phyloP scores from a whole-genome alignment of 2,113 vertebrate species.

The Mastomys coucha region DNA sequence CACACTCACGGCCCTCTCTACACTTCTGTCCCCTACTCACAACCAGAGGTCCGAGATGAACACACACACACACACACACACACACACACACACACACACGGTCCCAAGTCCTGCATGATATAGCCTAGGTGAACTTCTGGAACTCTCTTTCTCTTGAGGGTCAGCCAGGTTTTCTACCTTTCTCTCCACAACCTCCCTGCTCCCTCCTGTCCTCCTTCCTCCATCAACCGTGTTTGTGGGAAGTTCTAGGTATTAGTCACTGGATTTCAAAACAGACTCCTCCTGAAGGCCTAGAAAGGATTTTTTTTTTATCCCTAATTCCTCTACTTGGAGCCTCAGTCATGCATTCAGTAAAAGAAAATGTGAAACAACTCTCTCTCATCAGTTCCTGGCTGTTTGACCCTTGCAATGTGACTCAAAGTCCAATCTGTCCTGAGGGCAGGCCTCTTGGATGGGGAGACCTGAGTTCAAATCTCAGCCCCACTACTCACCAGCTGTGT shows the following conservation, averaged over 20 bases:
- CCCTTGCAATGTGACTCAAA: background rate
- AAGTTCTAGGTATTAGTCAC: conserved; percentile 36
- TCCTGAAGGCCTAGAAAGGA: background rate
- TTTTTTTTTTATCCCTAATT: background rate
- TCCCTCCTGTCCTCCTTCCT: background rate
- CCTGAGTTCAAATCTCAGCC: background rate
- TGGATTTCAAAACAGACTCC: conserved; percentile 36
- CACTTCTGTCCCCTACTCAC: background rate
- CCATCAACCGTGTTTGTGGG: background rate
- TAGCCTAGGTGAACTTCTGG: background rate
- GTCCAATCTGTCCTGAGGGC: background rate
- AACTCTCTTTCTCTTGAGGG: background rate
- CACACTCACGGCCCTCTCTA: background rate
- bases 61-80: too few relatives aligned
- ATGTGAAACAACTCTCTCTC: accelerated
- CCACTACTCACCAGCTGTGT: conserved; percentile 60
- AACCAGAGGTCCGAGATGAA: background rate
- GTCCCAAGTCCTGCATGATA: background rate
- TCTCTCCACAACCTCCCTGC: background rate
- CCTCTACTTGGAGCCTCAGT: background rate
- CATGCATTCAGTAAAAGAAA: background rate
- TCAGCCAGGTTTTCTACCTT: background rate
- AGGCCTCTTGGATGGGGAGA: background rate
- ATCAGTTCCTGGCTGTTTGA: background rate
- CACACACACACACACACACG: too few relatives aligned